Base-by-base conservation (phyloP, 2,113 vertebrate genomes). In the Pachycephala philippinensis region DNA sequence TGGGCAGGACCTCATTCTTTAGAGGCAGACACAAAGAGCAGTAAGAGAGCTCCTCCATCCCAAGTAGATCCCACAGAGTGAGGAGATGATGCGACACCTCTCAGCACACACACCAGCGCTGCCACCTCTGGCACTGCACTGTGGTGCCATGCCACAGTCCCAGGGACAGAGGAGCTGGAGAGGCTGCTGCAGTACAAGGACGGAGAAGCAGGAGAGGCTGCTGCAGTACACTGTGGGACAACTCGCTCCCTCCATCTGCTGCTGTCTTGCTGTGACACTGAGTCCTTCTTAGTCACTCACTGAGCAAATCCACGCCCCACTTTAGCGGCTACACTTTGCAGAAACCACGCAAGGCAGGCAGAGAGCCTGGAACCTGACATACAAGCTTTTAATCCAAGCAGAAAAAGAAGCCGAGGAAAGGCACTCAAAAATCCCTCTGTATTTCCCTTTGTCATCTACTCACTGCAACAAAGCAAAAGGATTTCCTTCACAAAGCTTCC, bases 311-410 rank as follows among this genome's bases (percentile, higher is more conserved):
- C 65, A 15, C 5, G 18, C 7, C 16, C 9, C 50, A 11, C 31
- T 56, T 53, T 5, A 74, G 50, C 0, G 0, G 45, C 37, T 40
- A 8, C 19, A 9, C 39, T 68, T 49, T 7, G 27, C 4, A 0
- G 10, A 64, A 72, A 65, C 10, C 47, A 76, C 2, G 0, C 15
- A 42, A 54, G 39, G 40, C 63, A 72, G 30, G 33, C 23, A 79
- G 63, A 72, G 10, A 70, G 39, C 37, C 68, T 61, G 19, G 50
- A 82, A 79, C 22, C 8, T 28, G 42, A 79, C 19, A 16, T 14
- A 49, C 7, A 59, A 49, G n/a, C 30, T 59, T 68, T 82, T n/a
- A 66, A 57, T 8, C 15, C 24, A 56, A 69, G 26, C 30, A 84
- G 63, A 35, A 83, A 71, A 66, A 71, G 47, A 20, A 52, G 8